Evolutionary conservation across 2,888 invertebrate species (phyloP).

Genomic region (Cartodere bifasciata): DNA sequence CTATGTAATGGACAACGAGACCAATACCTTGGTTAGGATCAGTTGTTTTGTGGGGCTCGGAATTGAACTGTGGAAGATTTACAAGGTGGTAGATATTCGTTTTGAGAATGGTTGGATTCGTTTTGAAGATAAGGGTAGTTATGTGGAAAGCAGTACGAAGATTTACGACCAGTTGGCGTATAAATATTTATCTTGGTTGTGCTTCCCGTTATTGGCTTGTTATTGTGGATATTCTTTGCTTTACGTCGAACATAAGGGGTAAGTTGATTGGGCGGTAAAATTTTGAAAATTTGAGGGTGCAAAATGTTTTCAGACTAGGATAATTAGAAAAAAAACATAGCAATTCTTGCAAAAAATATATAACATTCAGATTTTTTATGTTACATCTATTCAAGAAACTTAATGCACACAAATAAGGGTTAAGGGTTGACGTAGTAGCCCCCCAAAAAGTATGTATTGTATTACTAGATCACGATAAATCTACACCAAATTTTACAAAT

Average conservation of each 20-base stretch:
- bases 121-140: conserved; percentile 92
- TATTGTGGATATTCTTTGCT: conserved; percentile 91
- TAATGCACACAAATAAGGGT: too few species aligned
- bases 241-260: conserved; percentile 96
- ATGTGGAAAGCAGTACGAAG: conserved; percentile 86
- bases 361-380: too few species aligned
- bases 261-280: too few species aligned
- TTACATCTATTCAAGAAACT: too few species aligned
- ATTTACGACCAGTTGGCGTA: conserved; percentile 93
- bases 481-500: too few species aligned
- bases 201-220: conserved; percentile 86
- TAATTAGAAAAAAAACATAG: too few species aligned
- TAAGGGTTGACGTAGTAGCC: too few species aligned
- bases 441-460: too few species aligned
- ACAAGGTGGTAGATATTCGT: conserved; percentile 84
- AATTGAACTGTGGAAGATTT: conserved; percentile 99
- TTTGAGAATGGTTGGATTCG: conserved; percentile 64
- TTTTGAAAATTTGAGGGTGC: too few species aligned
- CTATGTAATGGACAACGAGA: conserved; percentile 97
- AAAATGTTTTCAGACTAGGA: too few species aligned
- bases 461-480: too few species aligned
- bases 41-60: conserved; percentile 89
- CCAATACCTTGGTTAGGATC: conserved; percentile 89
- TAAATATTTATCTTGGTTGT: conserved; percentile 88
- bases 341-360: too few species aligned